Base-by-base conservation (phyloP, 2,113 vertebrate genomes). In the Blennius ocellaris region DNA sequence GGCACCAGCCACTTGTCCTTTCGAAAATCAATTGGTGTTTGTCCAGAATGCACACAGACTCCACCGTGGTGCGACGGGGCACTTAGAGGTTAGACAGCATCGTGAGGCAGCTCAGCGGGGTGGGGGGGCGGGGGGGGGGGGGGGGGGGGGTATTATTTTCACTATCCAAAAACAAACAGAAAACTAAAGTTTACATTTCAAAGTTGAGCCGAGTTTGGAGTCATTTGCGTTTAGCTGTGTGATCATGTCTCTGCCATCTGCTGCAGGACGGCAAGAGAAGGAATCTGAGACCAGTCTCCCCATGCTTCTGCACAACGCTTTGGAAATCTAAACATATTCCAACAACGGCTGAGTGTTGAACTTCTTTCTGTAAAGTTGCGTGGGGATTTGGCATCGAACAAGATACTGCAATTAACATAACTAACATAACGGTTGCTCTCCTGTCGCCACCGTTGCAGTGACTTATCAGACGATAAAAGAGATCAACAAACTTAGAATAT, bases 21-120 rank as follows among this genome's bases (percentile, higher is more conserved):
- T 43, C 67, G 81, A 57, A 84, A 79, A 82, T 86, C 82, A 68
- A 80, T 87, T 79, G 68, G 63, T 76, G 17, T 81, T 84, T 84
- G 82, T 69, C 82, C 81, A 76, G 70, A 76, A 54, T 84, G 68
- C 68, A 71, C 76, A 69, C 61, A 68, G 36, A 76, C 63, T 78
- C 77, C 66, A 73, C 43, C 52, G 57, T 67, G 73, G 38, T 78
- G 53, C 66, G 82, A 83, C 17, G 15, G 56, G 58, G 59, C 47
- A 59, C 50, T 53, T 78, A 43, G 47, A 39, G 55, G 61, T 30
- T 17, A 66, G 81, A 68, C 67, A 43, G 38, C 39, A 60, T 16
- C 45, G 48, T 21, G 54, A 66, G 51, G 21, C 45, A 15, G 36
- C 55, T 40, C 52, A 68, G 49, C 59, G 54, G 30, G 51, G 21